Evolutionary conservation across 2,113 vertebrate genomes (phyloP), one percentile per base, ranked within the genome.

Genomic region (Nesoenas mayeri): DNA sequence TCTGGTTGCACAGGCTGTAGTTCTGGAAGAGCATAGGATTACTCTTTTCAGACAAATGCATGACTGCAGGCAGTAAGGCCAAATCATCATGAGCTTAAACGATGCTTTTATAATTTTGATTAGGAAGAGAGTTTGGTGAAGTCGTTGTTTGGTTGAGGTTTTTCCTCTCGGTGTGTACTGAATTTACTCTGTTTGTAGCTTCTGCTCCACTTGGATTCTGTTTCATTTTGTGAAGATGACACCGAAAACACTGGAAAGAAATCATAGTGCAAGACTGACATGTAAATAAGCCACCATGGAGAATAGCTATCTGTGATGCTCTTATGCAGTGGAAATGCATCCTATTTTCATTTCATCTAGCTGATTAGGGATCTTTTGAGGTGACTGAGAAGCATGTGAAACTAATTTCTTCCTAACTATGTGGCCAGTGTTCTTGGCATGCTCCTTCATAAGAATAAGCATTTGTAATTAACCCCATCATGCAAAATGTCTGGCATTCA

Each of bases 141-240:
- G 6, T 19, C 93, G 86, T 92, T 87, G 60, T 62, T 88, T 86
- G 71, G 44, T 42, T 74, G 85, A 95, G 91, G 50, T 62, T 88
- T 90, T 88, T 84, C 42, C 88, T 75, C 1, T 65, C 50, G n/a
- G 79, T 6, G 32, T 88, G 66, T 93, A 79, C 92, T 96, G 88
- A 96, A 96, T 93, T 93, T 95, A 71, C 79, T 95, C 77, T 96
- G 79, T 97, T 96, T 94, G 80, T 96, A 96, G 92, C 93, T 92
- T 93, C 90, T 95, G 77, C 91, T 95, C 65, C 80, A 69, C 77
- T 94, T 82, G 95, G 92, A 92, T 87, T 94, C 85, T 95, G 44
- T 96, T 95, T 95, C 65, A 72, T 90, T 96, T 97, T 94, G 78
- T 91, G 95, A 95, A 96, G 95, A 95, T 91, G 93, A 82, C 92